These are phyloP conservation scores for Cactoblastis cactorum DNA, from an alignment of 2,888 invertebrate genomes.

Conservation along the genomic window DNA sequence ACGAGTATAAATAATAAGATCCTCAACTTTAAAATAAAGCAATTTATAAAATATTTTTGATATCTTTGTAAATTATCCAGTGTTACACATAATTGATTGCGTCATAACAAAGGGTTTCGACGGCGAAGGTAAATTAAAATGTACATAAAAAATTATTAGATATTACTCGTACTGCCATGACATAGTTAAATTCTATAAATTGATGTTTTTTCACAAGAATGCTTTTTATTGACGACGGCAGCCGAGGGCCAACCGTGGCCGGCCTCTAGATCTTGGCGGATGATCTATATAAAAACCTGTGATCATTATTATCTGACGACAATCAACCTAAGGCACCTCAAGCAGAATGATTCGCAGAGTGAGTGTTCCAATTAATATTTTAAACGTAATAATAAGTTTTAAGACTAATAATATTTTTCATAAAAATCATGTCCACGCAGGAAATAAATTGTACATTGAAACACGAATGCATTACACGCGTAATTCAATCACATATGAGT, in stretches of 20 bases:
- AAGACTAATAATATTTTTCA: too few relatives aligned
- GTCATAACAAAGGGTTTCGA: too few relatives aligned
- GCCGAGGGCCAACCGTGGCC: constrained; percentile 47
- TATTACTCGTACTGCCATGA: constrained; percentile 64
- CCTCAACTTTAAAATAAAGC: too few relatives aligned
- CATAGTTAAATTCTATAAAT: constrained; percentile 49
- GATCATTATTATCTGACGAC: constrained; percentile 47
- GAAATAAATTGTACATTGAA: too few relatives aligned
- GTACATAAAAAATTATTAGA: constrained; percentile 25
- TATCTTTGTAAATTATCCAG: too few relatives aligned
- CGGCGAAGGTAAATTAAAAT: not conserved
- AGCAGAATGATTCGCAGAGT: constrained; percentile 70
- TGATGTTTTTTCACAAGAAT: constrained; percentile 56
- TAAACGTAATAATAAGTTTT: too few relatives aligned
- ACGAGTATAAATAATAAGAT: too few relatives aligned
- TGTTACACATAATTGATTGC: too few relatives aligned
- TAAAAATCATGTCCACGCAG: not conserved
- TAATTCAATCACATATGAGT: too few relatives aligned
- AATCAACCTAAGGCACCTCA: constrained; percentile 49
- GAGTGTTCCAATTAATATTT: constrained; percentile 43
- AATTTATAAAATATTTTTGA: too few relatives aligned
- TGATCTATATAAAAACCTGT: constrained; percentile 63
- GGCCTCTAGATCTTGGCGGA: constrained; percentile 59
- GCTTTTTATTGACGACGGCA: constrained; percentile 55
- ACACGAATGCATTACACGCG: too few relatives aligned